Base-by-base conservation (phyloP, 2,113 vertebrate genomes). In the Amazona guildingii region DNA sequence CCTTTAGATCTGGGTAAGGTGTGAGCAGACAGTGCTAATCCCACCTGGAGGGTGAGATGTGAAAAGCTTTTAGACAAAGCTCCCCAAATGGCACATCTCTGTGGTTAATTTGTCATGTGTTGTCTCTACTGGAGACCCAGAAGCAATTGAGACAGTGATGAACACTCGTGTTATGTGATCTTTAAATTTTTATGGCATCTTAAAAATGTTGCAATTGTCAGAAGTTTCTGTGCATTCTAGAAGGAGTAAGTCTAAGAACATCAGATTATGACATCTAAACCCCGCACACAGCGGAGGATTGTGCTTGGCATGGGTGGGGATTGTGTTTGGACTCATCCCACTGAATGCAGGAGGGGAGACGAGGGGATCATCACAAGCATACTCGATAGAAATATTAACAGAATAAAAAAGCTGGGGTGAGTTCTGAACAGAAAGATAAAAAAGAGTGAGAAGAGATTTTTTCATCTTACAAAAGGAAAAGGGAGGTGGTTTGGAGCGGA, bases 261-360 rank as follows among this genome's bases (percentile, higher is more conserved):
- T 48, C 46, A 68, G 63, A 35, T 51, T 37, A 27, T 61, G 17
- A 51, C 27, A 28, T 76, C 67, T 44, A 37, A 68, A 74, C 66
- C 17, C 1, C 0, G 0, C 17, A 8, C 31, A 1, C 14, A 49
- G 24, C 7, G 15, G 5, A 83, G 12, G 7, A 7, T 14, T 86
- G 35, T 5, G 5, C 21, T 46, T 64, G 33, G 13, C 17, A 7
- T 18, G 19, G 11, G 13, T 79, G 17, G 25, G 1, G 17, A 76
- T 66, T 73, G 5, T 77, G 39, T 39, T 25, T n/a, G 39, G 29
- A 62, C 16, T 89, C 21, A 43, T 43, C 43, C 39, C 37, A 37
- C 1, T 44, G 74, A 81, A 44, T 31, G 21, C 39, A 73, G 35
- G 14, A 74, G 31, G 1, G 9, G 23, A 80, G 24, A 62, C 13